Evolutionary conservation across 1,140 invertebrate species (phyloP), one percentile per base, ranked within the genome.

Genomic region (Heliconius congener): DNA sequence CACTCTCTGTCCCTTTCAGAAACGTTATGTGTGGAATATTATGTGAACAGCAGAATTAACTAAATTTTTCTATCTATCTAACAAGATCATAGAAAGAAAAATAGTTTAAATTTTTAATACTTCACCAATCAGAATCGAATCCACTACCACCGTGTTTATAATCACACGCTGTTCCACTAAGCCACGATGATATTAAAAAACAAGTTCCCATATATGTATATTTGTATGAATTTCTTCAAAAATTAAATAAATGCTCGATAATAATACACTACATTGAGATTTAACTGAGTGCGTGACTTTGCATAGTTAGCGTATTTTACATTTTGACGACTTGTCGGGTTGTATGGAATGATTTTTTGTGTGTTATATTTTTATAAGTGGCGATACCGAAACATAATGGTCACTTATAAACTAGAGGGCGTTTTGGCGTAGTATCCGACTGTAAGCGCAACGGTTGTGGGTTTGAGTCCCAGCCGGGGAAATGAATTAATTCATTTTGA

Each of bases 221-320:
- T 46, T 46, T 46, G 42, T 23, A 66, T 66, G 27, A 66, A 27
- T 87, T 82, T 80, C 85, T 85, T 79, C 72, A 87, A 91, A 90
- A 91, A 90, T 92, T 92, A 92, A 92, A 92, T 92, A 90, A 90
- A 91, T 88, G 86, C 81, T 74, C 82, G 75, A 84, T 91, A 91
- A 91, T 91, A 85, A 91, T 83, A 91, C 80, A 85, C 85, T 90
- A 83, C 82, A 76, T 73, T 71, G 50, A 72, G 77, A 78, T 83
- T 81, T 89, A 87, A 88, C 83, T 79, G 85, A 83, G 79, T 89
- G 89, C 90, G 90, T 91, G 90, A 91, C 89, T 88, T 80, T 60
- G 73, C 60, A 76, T 77, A 73, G 74, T 80, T 80, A 80, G 60
- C 74, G 39, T 72, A 76, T 75, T 75, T 79, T 79, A 72, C 70